Conservation (phyloP, 2,797 vertebrate genomes). For the Oreochromis mossambicus region DNA sequence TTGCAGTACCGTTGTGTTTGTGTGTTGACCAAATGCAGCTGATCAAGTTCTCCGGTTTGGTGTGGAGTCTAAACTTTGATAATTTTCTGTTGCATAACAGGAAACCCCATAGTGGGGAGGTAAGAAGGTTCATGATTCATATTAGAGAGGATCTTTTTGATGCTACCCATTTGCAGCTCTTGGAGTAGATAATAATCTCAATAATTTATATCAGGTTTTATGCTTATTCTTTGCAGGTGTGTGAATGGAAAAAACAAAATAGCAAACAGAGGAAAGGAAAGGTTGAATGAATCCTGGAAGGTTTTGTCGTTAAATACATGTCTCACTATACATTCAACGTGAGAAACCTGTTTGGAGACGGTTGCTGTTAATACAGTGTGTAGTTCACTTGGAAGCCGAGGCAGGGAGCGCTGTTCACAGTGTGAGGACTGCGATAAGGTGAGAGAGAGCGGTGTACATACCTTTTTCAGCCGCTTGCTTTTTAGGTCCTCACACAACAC, state of each 20-base stretch:
- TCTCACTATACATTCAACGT: slow-evolving; percentile 15
- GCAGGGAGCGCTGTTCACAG: background rate
- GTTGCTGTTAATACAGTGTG: background rate
- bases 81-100: background rate
- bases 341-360: slow-evolving; percentile 22
- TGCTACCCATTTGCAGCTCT: slow-evolving; percentile 3
- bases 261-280: background rate
- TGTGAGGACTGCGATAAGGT: slow-evolving; percentile 28
- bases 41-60: background rate
- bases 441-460: slow-evolving; percentile 12
- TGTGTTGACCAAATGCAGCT: background rate
- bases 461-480: background rate
- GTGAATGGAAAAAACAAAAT: background rate
- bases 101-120: background rate
- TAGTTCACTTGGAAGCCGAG: slow-evolving; percentile 1
- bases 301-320: background rate
- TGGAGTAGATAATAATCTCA: background rate
- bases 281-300: slow-evolving; percentile 18
- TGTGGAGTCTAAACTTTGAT: background rate
- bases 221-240: slow-evolving; percentile 14
- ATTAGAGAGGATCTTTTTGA: slow-evolving; percentile 4
- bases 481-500: slow-evolving; percentile 27
- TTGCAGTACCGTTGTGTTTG: background rate
- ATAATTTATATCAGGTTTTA: slow-evolving; percentile 9
- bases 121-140: background rate